Conservation (phyloP, 2,113 vertebrate genomes). For the Alligator mississippiensis region DNA sequence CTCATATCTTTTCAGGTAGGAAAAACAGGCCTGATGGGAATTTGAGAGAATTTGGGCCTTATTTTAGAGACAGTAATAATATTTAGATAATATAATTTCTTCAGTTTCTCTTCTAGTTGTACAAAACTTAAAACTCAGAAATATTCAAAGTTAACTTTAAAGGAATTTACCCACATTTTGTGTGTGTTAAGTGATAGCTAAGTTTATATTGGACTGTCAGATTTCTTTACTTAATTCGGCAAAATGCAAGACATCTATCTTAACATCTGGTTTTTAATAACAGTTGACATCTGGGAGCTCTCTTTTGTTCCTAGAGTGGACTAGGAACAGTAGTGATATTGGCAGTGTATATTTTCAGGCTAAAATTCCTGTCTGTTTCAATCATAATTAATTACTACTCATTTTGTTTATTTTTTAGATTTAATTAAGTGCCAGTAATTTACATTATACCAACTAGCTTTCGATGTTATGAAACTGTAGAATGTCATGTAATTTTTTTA, state of each 20-base stretch:
- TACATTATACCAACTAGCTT: conserved; percentile 44
- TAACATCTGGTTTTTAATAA: conserved; percentile 87
- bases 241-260: conserved; percentile 77
- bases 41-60: neutral
- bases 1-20: neutral
- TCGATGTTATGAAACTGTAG: conserved; percentile 25
- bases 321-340: conserved; percentile 77
- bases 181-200: conserved; percentile 80
- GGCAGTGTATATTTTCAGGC: conserved; percentile 77
- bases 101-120: conserved; percentile 42
- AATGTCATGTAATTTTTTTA: neutral
- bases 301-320: conserved; percentile 73
- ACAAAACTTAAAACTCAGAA: conserved; percentile 31
- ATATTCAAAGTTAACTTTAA: conserved; percentile 63
- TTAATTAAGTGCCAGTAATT: conserved; percentile 73
- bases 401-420: conserved; percentile 66
- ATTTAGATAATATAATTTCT: neutral
- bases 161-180: conserved; percentile 78
- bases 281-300: conserved; percentile 81
- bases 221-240: conserved; percentile 85
- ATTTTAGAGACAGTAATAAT: neutral
- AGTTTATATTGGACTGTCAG: conserved; percentile 87
- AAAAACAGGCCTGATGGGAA: neutral
- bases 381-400: conserved; percentile 81
- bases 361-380: conserved; percentile 80